Evolutionary conservation across 2,797 vertebrate species (phyloP).

Genomic region (Crotalus adamanteus): DNA sequence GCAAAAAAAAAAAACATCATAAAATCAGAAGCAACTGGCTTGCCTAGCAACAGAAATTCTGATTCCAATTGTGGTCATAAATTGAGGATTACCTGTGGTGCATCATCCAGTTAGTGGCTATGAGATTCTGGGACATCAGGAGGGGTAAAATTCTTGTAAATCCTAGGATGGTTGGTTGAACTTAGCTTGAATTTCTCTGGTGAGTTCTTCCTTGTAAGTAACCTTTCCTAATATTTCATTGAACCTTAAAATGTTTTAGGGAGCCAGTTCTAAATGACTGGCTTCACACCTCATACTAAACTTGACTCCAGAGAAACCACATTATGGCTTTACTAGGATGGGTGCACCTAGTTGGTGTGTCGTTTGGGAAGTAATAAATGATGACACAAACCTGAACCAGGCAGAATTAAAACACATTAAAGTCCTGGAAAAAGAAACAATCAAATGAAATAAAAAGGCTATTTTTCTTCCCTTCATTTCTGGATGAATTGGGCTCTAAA

Average conservation of each 20-base stretch:
- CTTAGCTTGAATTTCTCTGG: neutral
- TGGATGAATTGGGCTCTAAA: neutral
- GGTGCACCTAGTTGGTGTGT: neutral
- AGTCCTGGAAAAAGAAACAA: neutral
- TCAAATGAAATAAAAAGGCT: neutral
- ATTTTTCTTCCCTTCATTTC: too few species aligned
- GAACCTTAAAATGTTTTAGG: neutral
- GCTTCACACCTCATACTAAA: neutral
- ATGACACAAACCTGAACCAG: neutral
- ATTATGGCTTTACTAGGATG: neutral
- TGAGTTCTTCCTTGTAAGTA: neutral
- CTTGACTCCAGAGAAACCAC: neutral
- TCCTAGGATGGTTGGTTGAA: neutral
- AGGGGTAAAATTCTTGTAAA: neutral
- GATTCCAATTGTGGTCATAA: too few species aligned
- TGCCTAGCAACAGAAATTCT: too few species aligned
- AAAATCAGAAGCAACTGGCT: too few species aligned
- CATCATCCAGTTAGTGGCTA: neutral
- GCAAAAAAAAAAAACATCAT: too few species aligned
- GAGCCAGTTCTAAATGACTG: neutral
- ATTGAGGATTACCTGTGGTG: too few species aligned
- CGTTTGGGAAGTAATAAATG: neutral
- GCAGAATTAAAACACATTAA: neutral
- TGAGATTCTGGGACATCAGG: neutral
- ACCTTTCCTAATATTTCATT: neutral